Evolutionary conservation across 1,140 invertebrate species (phyloP).

Genomic region (Drosophila fuyamai): DNA sequence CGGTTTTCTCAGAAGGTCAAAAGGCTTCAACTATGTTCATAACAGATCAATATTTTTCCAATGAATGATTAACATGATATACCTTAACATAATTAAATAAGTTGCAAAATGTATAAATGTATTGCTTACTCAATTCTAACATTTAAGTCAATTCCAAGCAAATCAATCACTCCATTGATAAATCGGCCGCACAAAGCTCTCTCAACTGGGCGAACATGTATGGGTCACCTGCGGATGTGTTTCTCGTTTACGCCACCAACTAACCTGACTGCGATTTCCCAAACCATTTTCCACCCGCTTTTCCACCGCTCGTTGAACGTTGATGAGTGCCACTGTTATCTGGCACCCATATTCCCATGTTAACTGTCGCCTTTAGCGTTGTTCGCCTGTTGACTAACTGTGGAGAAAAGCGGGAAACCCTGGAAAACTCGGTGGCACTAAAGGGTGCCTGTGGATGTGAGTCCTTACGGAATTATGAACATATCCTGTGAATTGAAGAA

Average conservation of each 20-base stretch:
- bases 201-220: neutral
- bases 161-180: neutral
- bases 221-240: constrained; percentile 12
- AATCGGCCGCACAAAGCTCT: neutral
- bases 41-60: too few relatives aligned
- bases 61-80: too few relatives aligned
- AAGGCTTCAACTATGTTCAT: too few relatives aligned
- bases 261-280: neutral
- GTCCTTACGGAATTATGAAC: constrained; percentile 74
- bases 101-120: neutral
- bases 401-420: neutral
- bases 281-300: constrained; percentile 4
- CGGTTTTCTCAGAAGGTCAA: too few relatives aligned
- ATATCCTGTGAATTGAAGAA: constrained; percentile 80
- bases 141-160: too few relatives aligned
- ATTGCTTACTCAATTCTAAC: too few relatives aligned
- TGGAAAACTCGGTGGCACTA: constrained; percentile 7
- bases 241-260: constrained; percentile 10
- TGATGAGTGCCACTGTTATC: constrained; percentile 48
- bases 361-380: constrained; percentile 40
- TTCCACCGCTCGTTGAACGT: constrained; percentile 9
- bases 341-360: constrained; percentile 27
- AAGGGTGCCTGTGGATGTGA: constrained; percentile 16
- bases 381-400: constrained; percentile 31
- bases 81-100: too few relatives aligned